Evolutionary conservation across 2,888 invertebrate genomes (phyloP).

Genomic region (Timandra comae): DNA sequence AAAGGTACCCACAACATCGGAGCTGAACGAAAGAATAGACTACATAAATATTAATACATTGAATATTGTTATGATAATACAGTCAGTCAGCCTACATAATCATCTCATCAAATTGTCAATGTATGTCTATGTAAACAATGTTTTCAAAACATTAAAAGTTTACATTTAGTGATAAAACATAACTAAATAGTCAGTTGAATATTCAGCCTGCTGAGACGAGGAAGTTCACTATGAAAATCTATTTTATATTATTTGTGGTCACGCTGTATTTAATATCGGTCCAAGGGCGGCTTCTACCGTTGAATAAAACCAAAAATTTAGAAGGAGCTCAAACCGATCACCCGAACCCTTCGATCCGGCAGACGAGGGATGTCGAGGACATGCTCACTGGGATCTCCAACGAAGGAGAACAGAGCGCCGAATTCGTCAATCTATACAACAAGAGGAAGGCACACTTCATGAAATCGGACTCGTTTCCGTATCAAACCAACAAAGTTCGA

Average conservation of each 20-base stretch:
- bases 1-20: no score
- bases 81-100: no score
- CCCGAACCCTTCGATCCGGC: conserved; percentile 25
- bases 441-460: conserved; percentile 23
- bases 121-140: conserved; percentile 38
- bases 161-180: conserved; percentile 42
- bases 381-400: conserved; percentile 23
- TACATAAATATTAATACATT: no score
- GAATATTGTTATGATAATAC: neutral
- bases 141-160: conserved; percentile 48
- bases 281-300: conserved; percentile 36
- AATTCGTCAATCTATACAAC: conserved; percentile 21
- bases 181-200: conserved; percentile 37
- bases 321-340: conserved; percentile 27
- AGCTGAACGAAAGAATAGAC: no score
- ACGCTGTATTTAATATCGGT: conserved; percentile 20
- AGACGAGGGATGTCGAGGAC: conserved; percentile 32
- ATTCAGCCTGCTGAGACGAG: conserved; percentile 23
- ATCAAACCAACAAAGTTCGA: conserved; percentile 15
- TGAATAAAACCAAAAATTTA: conserved; percentile 29
- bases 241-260: conserved; percentile 26
- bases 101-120: conserved; percentile 13
- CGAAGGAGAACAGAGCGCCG: conserved; percentile 28
- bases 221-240: conserved; percentile 35
- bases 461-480: conserved; percentile 4